These are phyloP conservation scores for Heliconius ismenius DNA, from an alignment of 2,888 invertebrate species.

Conservation along the genomic window DNA sequence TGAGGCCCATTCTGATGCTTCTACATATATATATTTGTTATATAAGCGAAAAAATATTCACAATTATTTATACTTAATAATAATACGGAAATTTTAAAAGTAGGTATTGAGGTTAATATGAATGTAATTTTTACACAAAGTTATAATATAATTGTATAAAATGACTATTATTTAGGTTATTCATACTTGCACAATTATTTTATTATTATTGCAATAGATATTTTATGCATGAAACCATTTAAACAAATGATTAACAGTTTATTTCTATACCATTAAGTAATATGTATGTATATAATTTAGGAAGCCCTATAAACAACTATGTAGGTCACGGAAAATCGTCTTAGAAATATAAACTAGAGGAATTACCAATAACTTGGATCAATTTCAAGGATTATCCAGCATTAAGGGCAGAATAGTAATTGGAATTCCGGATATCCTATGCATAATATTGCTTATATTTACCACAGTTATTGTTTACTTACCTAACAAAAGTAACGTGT, in stretches of 20 bases:
- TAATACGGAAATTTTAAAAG: neutral
- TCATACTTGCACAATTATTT: neutral
- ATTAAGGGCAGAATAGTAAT: conserved; percentile 18
- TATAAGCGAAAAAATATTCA: neutral
- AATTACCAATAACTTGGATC: conserved; percentile 24
- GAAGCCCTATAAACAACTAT: neutral
- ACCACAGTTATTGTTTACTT: neutral
- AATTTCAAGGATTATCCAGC: conserved; percentile 25
- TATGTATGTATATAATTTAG: neutral
- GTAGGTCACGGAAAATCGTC: conserved; percentile 15
- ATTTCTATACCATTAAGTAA: neutral
- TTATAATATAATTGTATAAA: neutral
- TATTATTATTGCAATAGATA: neutral
- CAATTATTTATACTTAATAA: neutral
- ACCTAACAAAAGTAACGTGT: neutral
- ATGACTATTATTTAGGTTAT: neutral
- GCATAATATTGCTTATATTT: conserved; percentile 6
- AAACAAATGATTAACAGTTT: neutral
- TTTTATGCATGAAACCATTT: neutral
- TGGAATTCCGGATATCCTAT: conserved; percentile 20
- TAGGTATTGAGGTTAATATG: neutral
- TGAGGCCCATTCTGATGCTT: no score
- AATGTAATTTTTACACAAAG: neutral
- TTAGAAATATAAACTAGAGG: conserved; percentile 13
- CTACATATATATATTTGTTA: neutral